Evolutionary conservation across 1,140 invertebrate species (phyloP).

Genomic region (Papilio helenus): DNA sequence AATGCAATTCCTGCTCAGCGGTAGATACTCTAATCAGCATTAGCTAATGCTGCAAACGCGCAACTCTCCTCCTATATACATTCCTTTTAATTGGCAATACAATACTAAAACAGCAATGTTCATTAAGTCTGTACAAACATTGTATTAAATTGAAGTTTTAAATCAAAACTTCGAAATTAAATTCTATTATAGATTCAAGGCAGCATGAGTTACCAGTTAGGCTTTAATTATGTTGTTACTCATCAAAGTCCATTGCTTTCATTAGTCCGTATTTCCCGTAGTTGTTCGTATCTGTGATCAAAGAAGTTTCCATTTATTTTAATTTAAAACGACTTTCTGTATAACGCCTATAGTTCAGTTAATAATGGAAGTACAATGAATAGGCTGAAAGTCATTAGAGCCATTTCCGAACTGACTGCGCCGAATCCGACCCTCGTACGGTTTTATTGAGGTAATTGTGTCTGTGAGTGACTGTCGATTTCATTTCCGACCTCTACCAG

Average conservation of each 20-base stretch:
- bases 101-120: constrained; percentile 20
- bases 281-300: neutral
- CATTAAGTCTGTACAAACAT: neutral
- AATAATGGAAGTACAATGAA: constrained; percentile 14
- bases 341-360: neutral
- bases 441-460: constrained; percentile 67
- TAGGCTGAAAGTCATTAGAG: constrained; percentile 45
- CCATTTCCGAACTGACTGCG: constrained; percentile 57
- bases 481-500: constrained; percentile 62
- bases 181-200: neutral
- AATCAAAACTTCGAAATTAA: no score
- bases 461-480: constrained; percentile 61
- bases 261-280: neutral
- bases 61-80: constrained; percentile 39
- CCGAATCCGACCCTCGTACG: constrained; percentile 51
- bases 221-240: no score
- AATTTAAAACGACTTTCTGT: neutral
- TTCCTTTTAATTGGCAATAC: constrained; percentile 42
- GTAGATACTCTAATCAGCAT: constrained; percentile 13
- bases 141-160: no score
- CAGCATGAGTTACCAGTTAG: neutral
- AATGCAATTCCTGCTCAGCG: constrained; percentile 31
- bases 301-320: neutral
- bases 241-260: neutral
- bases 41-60: constrained; percentile 20